phyloP scores from a whole-genome alignment of 1,140 invertebrate genomes.

The Neodiprion pinetum region DNA sequence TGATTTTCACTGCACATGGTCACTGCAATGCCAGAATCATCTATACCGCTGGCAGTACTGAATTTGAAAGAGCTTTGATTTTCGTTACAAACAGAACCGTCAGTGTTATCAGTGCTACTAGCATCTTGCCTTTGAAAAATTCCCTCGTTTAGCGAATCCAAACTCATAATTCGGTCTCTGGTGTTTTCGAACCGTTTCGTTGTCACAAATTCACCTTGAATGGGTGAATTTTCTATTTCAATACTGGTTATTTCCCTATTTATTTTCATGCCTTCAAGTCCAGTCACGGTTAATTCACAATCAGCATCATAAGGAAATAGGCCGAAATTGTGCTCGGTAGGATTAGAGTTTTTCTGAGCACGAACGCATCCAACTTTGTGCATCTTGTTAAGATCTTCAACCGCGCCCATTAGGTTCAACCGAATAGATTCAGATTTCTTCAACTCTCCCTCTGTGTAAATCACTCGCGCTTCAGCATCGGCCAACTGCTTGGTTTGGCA shows the following conservation, averaged over 20 bases:
- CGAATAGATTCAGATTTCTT: background rate
- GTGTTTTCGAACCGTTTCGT: background rate
- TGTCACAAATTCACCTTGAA: background rate
- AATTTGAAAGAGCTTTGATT: constrained; percentile 22
- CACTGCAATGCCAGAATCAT: constrained; percentile 48
- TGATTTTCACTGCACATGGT: constrained; percentile 17
- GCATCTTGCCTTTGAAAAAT: background rate
- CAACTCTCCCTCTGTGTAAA: background rate
- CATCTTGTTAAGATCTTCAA: background rate
- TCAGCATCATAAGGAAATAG: no score
- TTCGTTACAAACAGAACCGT: background rate
- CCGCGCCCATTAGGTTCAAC: background rate
- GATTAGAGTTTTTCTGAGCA: no score
- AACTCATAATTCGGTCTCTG: background rate
- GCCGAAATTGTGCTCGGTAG: no score
- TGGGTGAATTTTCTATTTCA: background rate
- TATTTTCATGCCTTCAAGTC: no score
- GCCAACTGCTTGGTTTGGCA: background rate
- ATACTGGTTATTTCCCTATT: background rate
- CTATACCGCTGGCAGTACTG: constrained; percentile 35
- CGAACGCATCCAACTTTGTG: background rate
- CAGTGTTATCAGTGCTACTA: background rate
- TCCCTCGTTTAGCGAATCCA: background rate
- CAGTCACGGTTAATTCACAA: no score
- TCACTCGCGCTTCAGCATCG: background rate